Evolutionary conservation across 2,888 invertebrate genomes (phyloP).

Genomic region (Coenonympha arcania): DNA sequence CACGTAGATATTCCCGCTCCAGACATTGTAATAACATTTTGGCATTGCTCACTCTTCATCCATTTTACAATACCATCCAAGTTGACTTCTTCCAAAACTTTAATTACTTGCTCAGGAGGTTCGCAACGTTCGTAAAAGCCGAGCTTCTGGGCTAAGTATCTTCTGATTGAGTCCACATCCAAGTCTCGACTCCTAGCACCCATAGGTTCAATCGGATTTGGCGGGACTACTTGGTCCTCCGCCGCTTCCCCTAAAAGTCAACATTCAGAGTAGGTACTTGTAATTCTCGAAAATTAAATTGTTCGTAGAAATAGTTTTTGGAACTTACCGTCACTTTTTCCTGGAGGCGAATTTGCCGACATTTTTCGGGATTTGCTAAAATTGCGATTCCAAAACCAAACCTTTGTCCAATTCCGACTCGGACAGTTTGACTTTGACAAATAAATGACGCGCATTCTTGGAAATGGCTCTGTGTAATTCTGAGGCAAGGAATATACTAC

Average conservation of each 20-base stretch:
- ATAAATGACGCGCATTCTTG: slow-evolving; percentile 50
- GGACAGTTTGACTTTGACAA: slow-evolving; percentile 64
- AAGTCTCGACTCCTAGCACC: slow-evolving; percentile 59
- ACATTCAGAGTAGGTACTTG: slow-evolving; percentile 23
- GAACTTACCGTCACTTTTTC: slow-evolving; percentile 58
- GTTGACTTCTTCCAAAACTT: slow-evolving; percentile 79
- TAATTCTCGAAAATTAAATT: not conserved
- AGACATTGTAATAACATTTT: slow-evolving; percentile 92
- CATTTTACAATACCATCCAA: slow-evolving; percentile 85
- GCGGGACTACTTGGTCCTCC: slow-evolving; percentile 46
- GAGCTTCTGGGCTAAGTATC: slow-evolving; percentile 78
- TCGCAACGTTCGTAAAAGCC: slow-evolving; percentile 70
- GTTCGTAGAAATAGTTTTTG: slow-evolving; percentile 2
- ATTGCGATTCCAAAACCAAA: slow-evolving; percentile 56
- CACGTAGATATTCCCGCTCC: slow-evolving; percentile 98
- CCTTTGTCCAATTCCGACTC: slow-evolving; percentile 56
- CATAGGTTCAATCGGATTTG: slow-evolving; percentile 54
- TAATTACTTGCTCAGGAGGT: slow-evolving; percentile 44
- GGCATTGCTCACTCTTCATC: slow-evolving; percentile 83
- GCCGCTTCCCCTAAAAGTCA: slow-evolving; percentile 48
- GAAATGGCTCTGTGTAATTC: slow-evolving; percentile 26
- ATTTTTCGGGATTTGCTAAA: slow-evolving; percentile 45
- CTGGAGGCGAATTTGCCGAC: slow-evolving; percentile 66
- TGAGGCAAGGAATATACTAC: no score
- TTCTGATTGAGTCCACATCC: slow-evolving; percentile 77